A percentile compares a stretch with the other conserved stretches of the same genome.
Evolutionary conservation across 2,113 vertebrate species (phyloP).

Genomic region (Lycaon pictus): DNA sequence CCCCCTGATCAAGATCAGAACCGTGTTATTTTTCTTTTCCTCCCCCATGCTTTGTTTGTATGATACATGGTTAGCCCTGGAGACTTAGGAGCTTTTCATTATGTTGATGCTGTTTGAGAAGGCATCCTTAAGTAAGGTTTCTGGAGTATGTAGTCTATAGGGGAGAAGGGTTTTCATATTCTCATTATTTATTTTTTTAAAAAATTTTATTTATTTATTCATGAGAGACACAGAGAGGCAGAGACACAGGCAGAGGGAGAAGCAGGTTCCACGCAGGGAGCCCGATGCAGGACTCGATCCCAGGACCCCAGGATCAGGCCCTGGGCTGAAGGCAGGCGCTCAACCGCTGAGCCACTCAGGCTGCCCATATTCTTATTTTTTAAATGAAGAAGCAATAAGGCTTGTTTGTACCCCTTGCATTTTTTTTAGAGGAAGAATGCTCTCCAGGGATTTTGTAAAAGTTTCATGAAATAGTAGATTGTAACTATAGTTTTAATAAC

Average conservation of each 20-base stretch:
- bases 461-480: not conserved
- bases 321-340: too few relatives aligned
- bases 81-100: not conserved
- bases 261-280: too few relatives aligned
- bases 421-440: conserved; percentile 10
- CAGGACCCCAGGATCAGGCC: too few relatives aligned
- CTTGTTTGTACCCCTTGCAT: not conserved
- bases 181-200: too few relatives aligned
- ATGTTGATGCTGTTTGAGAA: not conserved
- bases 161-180: not conserved
- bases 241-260: too few relatives aligned
- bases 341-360: too few relatives aligned
- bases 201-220: too few relatives aligned
- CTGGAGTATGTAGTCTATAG: not conserved
- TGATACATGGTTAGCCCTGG: not conserved
- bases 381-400: conserved; percentile 24
- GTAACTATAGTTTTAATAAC: not conserved
- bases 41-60: conserved; percentile 6
- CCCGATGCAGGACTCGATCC: too few relatives aligned
- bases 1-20: not conserved
- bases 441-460: not conserved
- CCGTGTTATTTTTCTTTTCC: not conserved
- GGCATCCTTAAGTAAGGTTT: not conserved
- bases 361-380: not conserved
- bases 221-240: too few relatives aligned